A percentile compares a stretch with the other conserved stretches of the same genome.
These are phyloP conservation scores for Ophiothrix spiculata DNA, from an alignment of 35 echinoderm and acorn worm species.

Conservation along the genomic window DNA sequence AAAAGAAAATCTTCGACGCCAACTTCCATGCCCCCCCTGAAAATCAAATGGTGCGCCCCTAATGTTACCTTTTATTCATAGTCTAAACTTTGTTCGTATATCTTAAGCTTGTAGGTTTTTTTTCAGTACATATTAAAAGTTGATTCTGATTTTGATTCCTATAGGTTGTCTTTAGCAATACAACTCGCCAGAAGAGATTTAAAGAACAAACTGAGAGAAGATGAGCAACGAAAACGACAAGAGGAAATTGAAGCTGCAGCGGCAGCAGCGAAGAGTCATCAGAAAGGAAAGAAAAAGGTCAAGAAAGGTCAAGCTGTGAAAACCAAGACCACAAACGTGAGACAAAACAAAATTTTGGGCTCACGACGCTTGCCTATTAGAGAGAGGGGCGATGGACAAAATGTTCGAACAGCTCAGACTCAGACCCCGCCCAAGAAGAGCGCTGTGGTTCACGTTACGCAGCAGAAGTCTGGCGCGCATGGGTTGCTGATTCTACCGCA, in stretches of 20 bases:
- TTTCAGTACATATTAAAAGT: too few species aligned
- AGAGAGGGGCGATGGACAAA: not conserved
- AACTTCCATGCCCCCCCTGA: too few species aligned
- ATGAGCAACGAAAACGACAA: constrained; percentile 19
- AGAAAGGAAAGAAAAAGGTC: not conserved
- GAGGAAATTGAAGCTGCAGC: constrained; percentile 23
- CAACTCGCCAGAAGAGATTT: constrained; percentile 70
- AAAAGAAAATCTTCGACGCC: too few species aligned
- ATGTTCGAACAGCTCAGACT: not conserved
- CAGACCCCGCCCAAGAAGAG: not conserved
- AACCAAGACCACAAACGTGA: not conserved
- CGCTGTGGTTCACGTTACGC: not conserved
- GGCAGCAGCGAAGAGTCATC: not conserved
- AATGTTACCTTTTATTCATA: not conserved
- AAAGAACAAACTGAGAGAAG: constrained; percentile 49
- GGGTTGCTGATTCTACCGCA: too few species aligned
- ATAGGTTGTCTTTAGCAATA: constrained; percentile 56
- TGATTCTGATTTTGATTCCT: too few species aligned
- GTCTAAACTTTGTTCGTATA: not conserved
- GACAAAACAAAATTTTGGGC: not conserved
- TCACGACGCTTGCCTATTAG: not conserved
- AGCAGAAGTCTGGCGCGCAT: not conserved
- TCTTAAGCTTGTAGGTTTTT: too few species aligned
- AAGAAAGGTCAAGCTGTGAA: constrained; percentile 12
- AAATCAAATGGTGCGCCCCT: too few species aligned